phyloP scores from a whole-genome alignment of 2,888 invertebrate species.

The Limenitis camilla region DNA sequence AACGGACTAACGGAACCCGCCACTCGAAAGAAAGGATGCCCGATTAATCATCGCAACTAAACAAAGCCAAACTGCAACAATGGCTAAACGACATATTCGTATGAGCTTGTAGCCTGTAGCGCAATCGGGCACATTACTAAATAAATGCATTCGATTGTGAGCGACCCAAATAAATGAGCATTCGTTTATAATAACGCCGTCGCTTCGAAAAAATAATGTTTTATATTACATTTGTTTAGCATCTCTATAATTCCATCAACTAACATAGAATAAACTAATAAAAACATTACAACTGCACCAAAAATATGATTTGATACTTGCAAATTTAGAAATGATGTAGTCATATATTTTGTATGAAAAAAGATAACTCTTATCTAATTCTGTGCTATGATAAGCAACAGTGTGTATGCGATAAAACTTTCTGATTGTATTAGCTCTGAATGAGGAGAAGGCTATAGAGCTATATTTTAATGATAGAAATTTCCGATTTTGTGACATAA shows the following conservation, averaged over 20 bases:
- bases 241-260: too few species aligned
- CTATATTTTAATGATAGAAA: too few species aligned
- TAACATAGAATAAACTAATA: too few species aligned
- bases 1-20: slow-evolving; percentile 51
- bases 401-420: background rate
- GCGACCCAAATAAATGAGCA: background rate
- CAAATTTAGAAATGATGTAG: too few species aligned
- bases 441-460: too few species aligned
- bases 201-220: background rate
- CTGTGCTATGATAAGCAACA: background rate
- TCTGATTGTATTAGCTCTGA: too few species aligned
- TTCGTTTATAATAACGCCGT: background rate
- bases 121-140: background rate
- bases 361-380: slow-evolving; percentile 15
- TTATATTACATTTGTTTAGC: background rate
- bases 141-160: background rate
- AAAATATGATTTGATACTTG: too few species aligned
- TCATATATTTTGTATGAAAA: background rate
- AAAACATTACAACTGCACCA: too few species aligned
- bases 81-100: background rate
- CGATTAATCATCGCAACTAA: too few species aligned
- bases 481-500: too few species aligned
- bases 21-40: slow-evolving; percentile 33
- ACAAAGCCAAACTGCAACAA: background rate
- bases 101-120: background rate